Evolutionary conservation across 2,797 vertebrate genomes (phyloP).

Genomic region (Rhinatrema bivittatum): DNA sequence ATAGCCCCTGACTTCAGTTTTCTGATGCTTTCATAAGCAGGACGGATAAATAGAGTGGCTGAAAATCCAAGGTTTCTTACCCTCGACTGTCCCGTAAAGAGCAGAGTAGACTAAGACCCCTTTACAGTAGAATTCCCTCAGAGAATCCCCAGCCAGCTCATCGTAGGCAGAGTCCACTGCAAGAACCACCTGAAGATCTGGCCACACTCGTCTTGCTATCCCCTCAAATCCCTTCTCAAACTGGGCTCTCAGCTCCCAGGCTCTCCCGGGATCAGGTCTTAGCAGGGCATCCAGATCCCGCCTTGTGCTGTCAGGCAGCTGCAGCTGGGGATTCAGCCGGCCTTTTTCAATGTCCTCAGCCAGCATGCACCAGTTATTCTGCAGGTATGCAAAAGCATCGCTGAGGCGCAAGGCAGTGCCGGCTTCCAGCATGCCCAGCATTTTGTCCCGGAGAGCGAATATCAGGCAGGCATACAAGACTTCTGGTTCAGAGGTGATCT

Average conservation of each 20-base stretch:
- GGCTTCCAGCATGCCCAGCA: slow-evolving; percentile 67
- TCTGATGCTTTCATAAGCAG: too few relatives aligned
- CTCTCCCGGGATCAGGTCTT: slow-evolving; percentile 56
- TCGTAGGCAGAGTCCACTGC: slow-evolving; percentile 67
- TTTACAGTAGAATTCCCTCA: slow-evolving; percentile 63
- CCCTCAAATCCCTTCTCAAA: slow-evolving; percentile 63
- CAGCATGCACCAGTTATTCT: slow-evolving; percentile 58
- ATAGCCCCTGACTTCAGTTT: too few relatives aligned
- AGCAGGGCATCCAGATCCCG: slow-evolving; percentile 49
- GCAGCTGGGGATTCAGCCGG: slow-evolving; percentile 45
- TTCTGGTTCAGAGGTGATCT: slow-evolving; percentile 52
- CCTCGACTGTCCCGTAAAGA: slow-evolving; percentile 73
- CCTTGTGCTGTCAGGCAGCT: slow-evolving; percentile 46
- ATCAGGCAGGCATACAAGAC: slow-evolving; percentile 72
- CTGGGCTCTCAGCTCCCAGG: slow-evolving; percentile 51
- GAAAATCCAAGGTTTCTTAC: too few relatives aligned
- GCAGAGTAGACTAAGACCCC: slow-evolving; percentile 83
- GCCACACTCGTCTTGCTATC: slow-evolving; percentile 75
- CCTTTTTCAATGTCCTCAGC: slow-evolving; percentile 66
- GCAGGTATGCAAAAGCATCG: slow-evolving; percentile 64
- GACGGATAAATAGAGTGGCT: too few relatives aligned
- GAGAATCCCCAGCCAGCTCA: slow-evolving; percentile 67
- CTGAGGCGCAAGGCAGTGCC: slow-evolving; percentile 66
- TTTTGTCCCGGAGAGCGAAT: slow-evolving; percentile 62
- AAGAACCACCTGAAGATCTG: slow-evolving; percentile 72